These are phyloP conservation scores for Sparus aurata DNA, from an alignment of 2,797 vertebrate genomes.

Conservation along the genomic window DNA sequence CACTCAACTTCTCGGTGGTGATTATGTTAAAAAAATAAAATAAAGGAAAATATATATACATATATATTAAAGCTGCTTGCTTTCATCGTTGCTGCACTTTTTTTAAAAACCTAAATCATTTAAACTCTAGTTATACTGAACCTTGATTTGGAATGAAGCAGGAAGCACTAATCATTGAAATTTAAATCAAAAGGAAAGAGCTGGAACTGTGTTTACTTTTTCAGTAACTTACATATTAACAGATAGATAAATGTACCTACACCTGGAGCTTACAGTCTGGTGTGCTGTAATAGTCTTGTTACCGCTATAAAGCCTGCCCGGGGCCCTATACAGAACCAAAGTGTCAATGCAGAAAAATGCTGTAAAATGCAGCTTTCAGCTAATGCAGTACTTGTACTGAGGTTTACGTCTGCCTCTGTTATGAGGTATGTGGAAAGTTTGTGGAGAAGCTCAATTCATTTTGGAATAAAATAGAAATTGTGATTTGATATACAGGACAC, in stretches of 20 bases:
- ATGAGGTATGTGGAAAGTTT: neutral
- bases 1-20: slow-evolving; percentile 16
- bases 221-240: neutral
- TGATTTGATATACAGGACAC: neutral
- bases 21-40: slow-evolving; percentile 1
- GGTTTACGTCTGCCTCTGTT: neutral
- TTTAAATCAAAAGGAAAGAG: neutral
- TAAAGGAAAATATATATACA: no score
- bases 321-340: neutral
- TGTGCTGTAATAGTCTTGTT: neutral
- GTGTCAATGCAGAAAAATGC: neutral
- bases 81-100: neutral
- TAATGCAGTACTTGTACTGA: neutral
- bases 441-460: neutral
- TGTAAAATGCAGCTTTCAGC: no score
- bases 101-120: neutral
- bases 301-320: neutral
- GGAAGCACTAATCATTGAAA: neutral
- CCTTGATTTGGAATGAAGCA: neutral
- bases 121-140: neutral
- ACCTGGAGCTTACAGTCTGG: neutral
- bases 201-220: neutral
- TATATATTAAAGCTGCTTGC: neutral
- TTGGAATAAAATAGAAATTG: neutral
- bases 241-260: neutral